Evolutionary conservation across 2,888 invertebrate genomes (phyloP), one percentile per base, ranked within the genome.

Genomic region (Aphodius sticticus): DNA sequence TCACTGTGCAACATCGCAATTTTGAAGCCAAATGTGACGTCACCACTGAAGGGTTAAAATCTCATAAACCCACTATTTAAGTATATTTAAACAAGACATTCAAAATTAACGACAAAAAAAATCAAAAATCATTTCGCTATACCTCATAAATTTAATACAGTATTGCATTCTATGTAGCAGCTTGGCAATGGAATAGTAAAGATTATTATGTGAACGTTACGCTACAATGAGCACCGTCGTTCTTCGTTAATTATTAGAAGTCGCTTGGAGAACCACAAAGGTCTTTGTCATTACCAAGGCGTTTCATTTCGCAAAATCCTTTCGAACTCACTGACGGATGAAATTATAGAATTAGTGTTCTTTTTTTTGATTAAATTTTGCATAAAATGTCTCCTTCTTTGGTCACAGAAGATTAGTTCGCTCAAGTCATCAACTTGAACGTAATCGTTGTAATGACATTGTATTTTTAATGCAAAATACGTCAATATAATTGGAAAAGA

Each of bases 261-360:
- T 53, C 53, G 9, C 53, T 7, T 53, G 7, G 9, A 53, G 12
- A 53, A 53, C 53, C 53, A 53, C 53, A 53, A 12, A 53, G 53
- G 53, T 53, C 53, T 53, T 53, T 53, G 53, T 53, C 53, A 53
- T 53, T 53, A 53, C 53, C 53, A 53, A 53, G 53, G 53, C 53
- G 53, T 53, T 53, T 5, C 9, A 53, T 53, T 53, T 53, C 53
- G 53, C 53, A 53, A 53, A 53, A 53, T 53, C 12, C 9, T 53
- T 53, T 53, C 9, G 53, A 53, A 53, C 9, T 5, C 12, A 53
- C 53, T 53, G 53, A 53, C 53, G 53, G 53, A 53, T 53, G 53
- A 53, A 53, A 53, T 53, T 53, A 53, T 53, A 53, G 53, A 53
- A 53, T 7, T 53, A 53, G 53, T 53, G 7, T 53, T 53, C 1